Base-by-base conservation (phyloP, 2,113 vertebrate genomes). In the Thryonomys swinderianus region DNA sequence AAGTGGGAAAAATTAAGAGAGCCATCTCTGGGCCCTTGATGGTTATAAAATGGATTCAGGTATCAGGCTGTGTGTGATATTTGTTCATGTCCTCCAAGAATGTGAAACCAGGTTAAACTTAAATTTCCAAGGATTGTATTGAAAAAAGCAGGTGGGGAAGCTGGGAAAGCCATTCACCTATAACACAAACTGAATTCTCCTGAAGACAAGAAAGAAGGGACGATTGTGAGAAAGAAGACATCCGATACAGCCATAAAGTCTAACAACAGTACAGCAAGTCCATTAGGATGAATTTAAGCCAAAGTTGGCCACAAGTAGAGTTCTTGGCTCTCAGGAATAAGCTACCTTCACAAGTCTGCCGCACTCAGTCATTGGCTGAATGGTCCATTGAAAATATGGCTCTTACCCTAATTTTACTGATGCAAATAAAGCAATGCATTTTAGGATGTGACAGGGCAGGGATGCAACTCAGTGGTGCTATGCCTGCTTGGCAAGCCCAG, bases 101-200 rank as follows among this genome's bases (percentile, higher is more conserved):
- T 79, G 37, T 64, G 21, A 81, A 53, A 79, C 9, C 40, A 89
- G 78, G 66, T 40, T 85, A 66, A 61, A 18, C 61, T 89, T 86
- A 93, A 95, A 55, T n/a, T 86, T 91, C 23, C 12, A 90, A 73
- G 40, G 8, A 59, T 93, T 90, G 74, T 42, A 30, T 9, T 69
- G 34, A 45, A 7, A 30, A 32, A 82, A 14, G 51, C 0, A 45
- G 40, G 45, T 14, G 17, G 34, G 64, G 42, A 62, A 40, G 13
- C 20, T 59, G 5, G 55, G 5, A 25, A 32, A 67, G 34, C 18
- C 25, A 48, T 34, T 7, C 25, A 57, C 53, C 21, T 73, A 2
- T 81, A 64, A 62, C 20, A 40, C 11, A 62, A 85, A 59, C 42
- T 93, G 71, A 94, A n/a, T n/a, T n/a, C 18, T 57, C 23, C 34